These are phyloP conservation scores for Eira barbara DNA, from an alignment of 2,113 vertebrate species.

Conservation along the genomic window DNA sequence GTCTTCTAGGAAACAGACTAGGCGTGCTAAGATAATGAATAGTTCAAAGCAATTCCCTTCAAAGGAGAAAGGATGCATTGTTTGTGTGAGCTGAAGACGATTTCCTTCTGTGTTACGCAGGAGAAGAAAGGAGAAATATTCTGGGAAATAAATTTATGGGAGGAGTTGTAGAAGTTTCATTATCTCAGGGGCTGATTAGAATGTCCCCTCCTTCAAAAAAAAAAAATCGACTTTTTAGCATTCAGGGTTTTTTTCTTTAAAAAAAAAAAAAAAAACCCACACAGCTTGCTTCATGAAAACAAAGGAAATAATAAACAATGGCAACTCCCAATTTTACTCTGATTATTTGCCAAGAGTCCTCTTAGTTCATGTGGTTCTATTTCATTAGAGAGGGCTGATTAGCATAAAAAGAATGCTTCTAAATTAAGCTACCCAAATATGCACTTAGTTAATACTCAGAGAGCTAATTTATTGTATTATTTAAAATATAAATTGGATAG, in stretches of 20 bases:
- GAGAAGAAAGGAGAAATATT: not conserved
- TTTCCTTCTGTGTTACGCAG: constrained; percentile 21
- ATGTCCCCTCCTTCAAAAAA: not conserved
- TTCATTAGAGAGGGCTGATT: constrained; percentile 55
- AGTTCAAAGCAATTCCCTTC: not conserved
- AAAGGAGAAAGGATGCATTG: not conserved
- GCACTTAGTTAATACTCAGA: constrained; percentile 65
- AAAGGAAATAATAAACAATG: constrained; percentile 75
- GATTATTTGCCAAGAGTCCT: constrained; percentile 62
- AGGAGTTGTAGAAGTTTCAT: not conserved
- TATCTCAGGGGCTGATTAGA: not conserved
- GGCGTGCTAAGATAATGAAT: not conserved
- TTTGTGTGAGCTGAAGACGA: not conserved
- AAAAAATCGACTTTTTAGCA: not conserved
- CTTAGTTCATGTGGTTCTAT: constrained; percentile 22
- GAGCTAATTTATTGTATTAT: constrained; percentile 72
- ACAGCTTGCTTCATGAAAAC: constrained; percentile 64
- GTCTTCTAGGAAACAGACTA: constrained; percentile 13
- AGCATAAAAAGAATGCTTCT: constrained; percentile 67
- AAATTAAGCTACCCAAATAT: constrained; percentile 73
- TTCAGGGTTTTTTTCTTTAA: not conserved
- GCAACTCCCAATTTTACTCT: constrained; percentile 56
- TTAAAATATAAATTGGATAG: constrained; percentile 65
- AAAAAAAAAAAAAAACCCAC: not conserved
- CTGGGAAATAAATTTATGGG: not conserved